Evolutionary conservation across 1,140 invertebrate genomes (phyloP).

Genomic region (Periplaneta americana): DNA sequence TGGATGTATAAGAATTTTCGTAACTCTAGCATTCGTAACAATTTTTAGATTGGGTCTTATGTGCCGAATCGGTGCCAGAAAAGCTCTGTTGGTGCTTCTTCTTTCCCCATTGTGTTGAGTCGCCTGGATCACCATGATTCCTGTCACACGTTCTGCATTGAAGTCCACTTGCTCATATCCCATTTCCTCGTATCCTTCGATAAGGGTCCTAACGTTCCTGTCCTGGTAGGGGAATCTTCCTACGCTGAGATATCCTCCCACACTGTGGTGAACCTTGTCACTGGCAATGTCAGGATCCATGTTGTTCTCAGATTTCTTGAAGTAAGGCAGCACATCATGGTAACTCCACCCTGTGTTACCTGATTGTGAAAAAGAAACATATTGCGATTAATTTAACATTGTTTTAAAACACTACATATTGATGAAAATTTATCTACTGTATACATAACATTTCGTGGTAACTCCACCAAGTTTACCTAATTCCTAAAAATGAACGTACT

Average conservation of each 20-base stretch:
- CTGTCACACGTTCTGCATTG: constrained; percentile 49
- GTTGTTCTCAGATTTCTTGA: no score
- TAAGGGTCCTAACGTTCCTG: constrained; percentile 35
- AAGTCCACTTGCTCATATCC: constrained; percentile 48
- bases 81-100: constrained; percentile 57
- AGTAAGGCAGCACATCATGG: no score
- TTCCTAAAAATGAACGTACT: no score
- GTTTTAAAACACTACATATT: no score
- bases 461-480: no score
- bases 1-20: constrained; percentile 58
- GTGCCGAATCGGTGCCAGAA: constrained; percentile 44
- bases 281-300: no score
- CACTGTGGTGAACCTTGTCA: no score
- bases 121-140: constrained; percentile 61
- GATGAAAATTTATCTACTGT: no score
- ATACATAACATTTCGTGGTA: no score
- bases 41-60: constrained; percentile 61
- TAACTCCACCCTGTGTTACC: no score
- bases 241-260: constrained; percentile 45
- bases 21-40: constrained; percentile 56
- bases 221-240: constrained; percentile 37
- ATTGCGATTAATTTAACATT: no score
- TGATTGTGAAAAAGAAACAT: no score
- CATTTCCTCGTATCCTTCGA: constrained; percentile 46
- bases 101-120: constrained; percentile 55